phyloP scores from a whole-genome alignment of 2,888 invertebrate genomes.

The Priocnemis perturbator region DNA sequence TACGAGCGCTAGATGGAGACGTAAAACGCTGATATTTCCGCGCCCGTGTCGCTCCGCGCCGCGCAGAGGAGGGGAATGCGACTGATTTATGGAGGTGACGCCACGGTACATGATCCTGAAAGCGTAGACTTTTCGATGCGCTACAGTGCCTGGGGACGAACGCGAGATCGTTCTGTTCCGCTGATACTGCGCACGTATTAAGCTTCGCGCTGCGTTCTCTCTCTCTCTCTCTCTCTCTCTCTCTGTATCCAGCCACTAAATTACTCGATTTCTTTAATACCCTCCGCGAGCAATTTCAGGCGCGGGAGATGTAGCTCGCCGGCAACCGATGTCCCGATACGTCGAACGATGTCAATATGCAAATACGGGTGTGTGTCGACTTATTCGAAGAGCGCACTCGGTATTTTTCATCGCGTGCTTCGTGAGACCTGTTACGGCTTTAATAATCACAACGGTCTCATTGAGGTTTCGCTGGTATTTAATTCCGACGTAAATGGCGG shows the following conservation, averaged over 20 bases:
- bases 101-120: slow-evolving; percentile 42
- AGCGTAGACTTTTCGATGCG: slow-evolving; percentile 52
- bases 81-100: slow-evolving; percentile 53
- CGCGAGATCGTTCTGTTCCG: too few relatives aligned
- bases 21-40: slow-evolving; percentile 46
- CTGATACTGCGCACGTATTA: slow-evolving; percentile 7
- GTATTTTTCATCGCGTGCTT: too few relatives aligned
- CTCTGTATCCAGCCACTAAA: neutral
- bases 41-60: slow-evolving; percentile 31
- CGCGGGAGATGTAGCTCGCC: too few relatives aligned
- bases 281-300: too few relatives aligned
- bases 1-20: slow-evolving; percentile 42
- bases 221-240: neutral
- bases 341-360: too few relatives aligned
- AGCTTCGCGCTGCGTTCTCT: neutral
- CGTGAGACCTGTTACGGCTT: too few relatives aligned
- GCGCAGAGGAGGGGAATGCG: slow-evolving; percentile 25
- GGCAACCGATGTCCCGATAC: too few relatives aligned
- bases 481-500: too few relatives aligned
- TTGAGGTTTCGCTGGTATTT: too few relatives aligned
- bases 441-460: too few relatives aligned
- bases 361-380: too few relatives aligned
- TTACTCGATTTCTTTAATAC: neutral
- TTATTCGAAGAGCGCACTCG: too few relatives aligned
- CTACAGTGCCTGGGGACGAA: neutral